phyloP scores from a whole-genome alignment of 2,888 invertebrate genomes.

The Mythimna lalbum region DNA sequence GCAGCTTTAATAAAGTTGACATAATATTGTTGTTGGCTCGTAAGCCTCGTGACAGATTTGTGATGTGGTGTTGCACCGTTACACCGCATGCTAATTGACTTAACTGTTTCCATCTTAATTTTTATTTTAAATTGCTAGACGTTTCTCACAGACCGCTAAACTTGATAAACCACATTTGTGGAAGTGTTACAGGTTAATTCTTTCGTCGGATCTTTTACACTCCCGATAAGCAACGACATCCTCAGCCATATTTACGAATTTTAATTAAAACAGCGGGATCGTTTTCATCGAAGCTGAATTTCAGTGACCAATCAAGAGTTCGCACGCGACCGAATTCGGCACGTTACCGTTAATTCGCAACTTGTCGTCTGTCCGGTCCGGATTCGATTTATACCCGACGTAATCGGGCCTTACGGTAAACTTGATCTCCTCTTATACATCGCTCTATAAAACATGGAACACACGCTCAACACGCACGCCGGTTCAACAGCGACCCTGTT shows the following conservation, averaged over 20 bases:
- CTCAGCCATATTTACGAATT: conserved; percentile 32
- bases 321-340: conserved; percentile 80
- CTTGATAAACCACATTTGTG: conserved; percentile 45
- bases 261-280: conserved; percentile 51
- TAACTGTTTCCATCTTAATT: conserved; percentile 67
- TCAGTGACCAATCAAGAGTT: conserved; percentile 57
- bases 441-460: conserved; percentile 72
- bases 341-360: conserved; percentile 82
- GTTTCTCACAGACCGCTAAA: conserved; percentile 47
- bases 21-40: conserved; percentile 73
- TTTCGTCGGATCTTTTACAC: conserved; percentile 7
- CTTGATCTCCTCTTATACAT: conserved; percentile 74
- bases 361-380: conserved; percentile 70
- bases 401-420: conserved; percentile 86
- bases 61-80: conserved; percentile 69
- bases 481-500: conserved; percentile 61
- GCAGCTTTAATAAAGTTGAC: conserved; percentile 69
- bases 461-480: conserved; percentile 62
- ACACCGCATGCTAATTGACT: conserved; percentile 70
- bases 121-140: conserved; percentile 53
- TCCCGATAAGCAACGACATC: conserved; percentile 33
- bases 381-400: conserved; percentile 85
- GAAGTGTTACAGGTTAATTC: conserved; percentile 32
- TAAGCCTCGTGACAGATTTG: conserved; percentile 70
- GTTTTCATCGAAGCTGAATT: conserved; percentile 52